phyloP scores from a whole-genome alignment of 2,797 vertebrate genomes.

The Valencia hispanica region DNA sequence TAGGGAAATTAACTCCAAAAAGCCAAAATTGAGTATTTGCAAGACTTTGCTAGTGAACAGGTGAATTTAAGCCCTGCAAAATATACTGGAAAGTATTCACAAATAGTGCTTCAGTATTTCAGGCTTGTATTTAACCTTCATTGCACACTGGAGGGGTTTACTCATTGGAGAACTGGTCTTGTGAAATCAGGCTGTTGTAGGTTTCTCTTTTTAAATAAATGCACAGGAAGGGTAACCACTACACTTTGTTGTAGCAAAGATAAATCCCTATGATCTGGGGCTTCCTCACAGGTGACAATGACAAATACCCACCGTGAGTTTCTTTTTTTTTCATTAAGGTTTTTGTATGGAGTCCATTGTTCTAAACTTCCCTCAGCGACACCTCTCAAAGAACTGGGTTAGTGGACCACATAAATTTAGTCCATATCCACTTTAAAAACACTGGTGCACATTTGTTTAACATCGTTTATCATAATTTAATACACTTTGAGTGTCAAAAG shows the following conservation, averaged over 20 bases:
- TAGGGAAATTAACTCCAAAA: not conserved
- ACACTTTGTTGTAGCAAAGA: slow-evolving; percentile 53
- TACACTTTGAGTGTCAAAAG: slow-evolving; percentile 12
- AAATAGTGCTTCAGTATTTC: slow-evolving; percentile 15
- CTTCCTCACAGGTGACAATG: slow-evolving; percentile 75
- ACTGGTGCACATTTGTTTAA: slow-evolving; percentile 15
- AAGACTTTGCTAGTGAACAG: not conserved
- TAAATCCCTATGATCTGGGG: slow-evolving; percentile 61
- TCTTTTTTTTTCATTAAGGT: slow-evolving; percentile 19
- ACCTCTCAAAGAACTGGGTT: slow-evolving; percentile 72
- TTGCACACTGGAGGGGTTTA: slow-evolving; percentile 12
- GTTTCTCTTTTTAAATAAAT: slow-evolving; percentile 29
- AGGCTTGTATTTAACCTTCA: slow-evolving; percentile 16
- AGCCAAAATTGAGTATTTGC: not conserved
- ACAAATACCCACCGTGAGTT: slow-evolving; percentile 67
- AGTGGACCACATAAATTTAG: slow-evolving; percentile 57
- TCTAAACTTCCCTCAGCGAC: slow-evolving; percentile 61
- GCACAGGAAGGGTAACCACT: slow-evolving; percentile 29
- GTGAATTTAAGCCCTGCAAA: slow-evolving; percentile 9
- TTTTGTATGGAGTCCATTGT: slow-evolving; percentile 69
- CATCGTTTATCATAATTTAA: slow-evolving; percentile 22
- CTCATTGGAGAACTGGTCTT: slow-evolving; percentile 20
- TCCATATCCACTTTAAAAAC: slow-evolving; percentile 27
- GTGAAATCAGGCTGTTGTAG: slow-evolving; percentile 26
- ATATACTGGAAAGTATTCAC: slow-evolving; percentile 1